phyloP scores from a whole-genome alignment of 23 tunicate species.

The Phallusia fumigata region DNA sequence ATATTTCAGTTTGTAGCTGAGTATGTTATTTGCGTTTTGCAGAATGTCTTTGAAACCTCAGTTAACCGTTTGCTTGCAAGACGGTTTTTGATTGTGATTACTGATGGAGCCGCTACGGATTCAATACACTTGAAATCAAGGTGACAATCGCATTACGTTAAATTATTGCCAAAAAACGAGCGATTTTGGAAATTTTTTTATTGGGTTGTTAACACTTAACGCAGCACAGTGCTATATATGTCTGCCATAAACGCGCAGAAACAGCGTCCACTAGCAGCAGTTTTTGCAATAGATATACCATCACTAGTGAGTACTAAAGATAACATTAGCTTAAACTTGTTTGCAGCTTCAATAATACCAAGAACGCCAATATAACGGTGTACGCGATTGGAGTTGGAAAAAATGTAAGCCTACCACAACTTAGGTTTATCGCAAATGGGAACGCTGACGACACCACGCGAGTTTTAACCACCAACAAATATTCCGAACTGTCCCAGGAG shows the following conservation, averaged over 20 bases:
- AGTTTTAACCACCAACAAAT: not conserved
- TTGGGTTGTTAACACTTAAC: too few relatives aligned
- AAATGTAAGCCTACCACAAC: not conserved
- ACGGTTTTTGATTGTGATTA: conserved; percentile 17
- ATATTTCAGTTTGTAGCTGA: too few relatives aligned
- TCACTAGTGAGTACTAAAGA: too few relatives aligned
- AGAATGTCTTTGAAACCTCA: conserved; percentile 12
- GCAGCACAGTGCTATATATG: too few relatives aligned
- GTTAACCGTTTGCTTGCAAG: not conserved
- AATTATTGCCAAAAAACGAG: too few relatives aligned
- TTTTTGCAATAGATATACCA: too few relatives aligned
- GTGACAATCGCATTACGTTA: not conserved
- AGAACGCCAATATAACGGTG: not conserved
- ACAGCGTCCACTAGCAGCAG: too few relatives aligned
- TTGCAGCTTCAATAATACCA: not conserved
- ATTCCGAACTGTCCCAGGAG: not conserved
- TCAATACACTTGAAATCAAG: not conserved
- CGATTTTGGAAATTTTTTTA: too few relatives aligned
- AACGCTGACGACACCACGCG: not conserved
- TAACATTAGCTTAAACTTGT: too few relatives aligned
- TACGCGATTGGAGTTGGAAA: not conserved
- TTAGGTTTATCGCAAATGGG: not conserved
- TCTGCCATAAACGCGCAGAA: too few relatives aligned
- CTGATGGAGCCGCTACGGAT: conserved; percentile 20
- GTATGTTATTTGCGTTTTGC: too few relatives aligned